Evolutionary conservation across 2,888 invertebrate genomes (phyloP).

Genomic region (Pachycephus smyrnensis): DNA sequence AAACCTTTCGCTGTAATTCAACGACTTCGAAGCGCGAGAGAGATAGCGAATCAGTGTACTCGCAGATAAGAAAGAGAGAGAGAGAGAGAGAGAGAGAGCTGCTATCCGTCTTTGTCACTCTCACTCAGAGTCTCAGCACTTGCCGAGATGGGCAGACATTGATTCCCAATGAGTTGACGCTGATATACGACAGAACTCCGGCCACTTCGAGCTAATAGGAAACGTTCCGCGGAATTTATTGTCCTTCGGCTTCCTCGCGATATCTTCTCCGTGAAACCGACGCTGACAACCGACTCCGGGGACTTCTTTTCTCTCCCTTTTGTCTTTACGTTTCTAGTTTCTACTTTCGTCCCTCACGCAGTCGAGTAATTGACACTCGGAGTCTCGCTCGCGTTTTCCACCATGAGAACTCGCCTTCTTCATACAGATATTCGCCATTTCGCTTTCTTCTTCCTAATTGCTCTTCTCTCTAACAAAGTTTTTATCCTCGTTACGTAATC

Average conservation of each 20-base stretch:
- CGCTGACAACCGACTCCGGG: background rate
- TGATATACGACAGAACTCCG: slow-evolving; percentile 38
- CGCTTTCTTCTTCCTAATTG: background rate
- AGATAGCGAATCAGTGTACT: slow-evolving; percentile 13
- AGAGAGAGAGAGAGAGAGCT: too few relatives aligned
- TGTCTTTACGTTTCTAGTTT: background rate
- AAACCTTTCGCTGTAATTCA: slow-evolving; percentile 40
- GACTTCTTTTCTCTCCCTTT: background rate
- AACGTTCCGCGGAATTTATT: slow-evolving; percentile 36
- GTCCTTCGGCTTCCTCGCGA: slow-evolving; percentile 2
- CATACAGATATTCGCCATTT: background rate
- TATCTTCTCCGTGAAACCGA: background rate
- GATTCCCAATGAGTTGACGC: slow-evolving; percentile 43
- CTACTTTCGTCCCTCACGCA: background rate
- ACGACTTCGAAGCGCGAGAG: slow-evolving; percentile 8
- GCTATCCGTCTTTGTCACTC: background rate
- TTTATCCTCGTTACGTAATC: background rate
- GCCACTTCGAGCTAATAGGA: slow-evolving; percentile 40
- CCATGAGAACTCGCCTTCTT: background rate
- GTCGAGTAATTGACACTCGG: background rate
- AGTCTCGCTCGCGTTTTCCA: background rate
- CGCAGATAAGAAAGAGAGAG: slow-evolving; percentile 5
- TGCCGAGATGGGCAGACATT: slow-evolving; percentile 29
- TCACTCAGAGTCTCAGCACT: background rate
- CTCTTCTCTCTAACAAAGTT: background rate